Evolutionary conservation across 2,888 invertebrate genomes (phyloP).

Genomic region (Choristoneura rosaceana): DNA sequence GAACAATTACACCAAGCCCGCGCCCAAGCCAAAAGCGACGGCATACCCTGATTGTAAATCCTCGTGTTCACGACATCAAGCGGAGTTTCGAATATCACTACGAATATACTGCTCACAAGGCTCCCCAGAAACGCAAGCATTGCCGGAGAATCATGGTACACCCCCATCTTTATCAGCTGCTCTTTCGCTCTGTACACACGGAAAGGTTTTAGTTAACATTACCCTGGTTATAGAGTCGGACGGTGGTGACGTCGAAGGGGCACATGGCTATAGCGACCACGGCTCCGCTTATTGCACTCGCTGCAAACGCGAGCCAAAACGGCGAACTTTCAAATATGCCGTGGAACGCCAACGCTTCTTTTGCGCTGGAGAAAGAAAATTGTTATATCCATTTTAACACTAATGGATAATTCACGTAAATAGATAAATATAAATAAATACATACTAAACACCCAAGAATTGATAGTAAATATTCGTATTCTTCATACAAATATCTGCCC

Average conservation of each 20-base stretch:
- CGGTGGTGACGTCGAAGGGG: constrained; percentile 94
- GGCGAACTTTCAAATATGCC: constrained; percentile 65
- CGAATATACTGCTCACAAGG: constrained; percentile 90
- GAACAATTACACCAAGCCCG: constrained; percentile 5
- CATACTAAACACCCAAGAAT: no score
- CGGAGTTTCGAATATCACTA: constrained; percentile 92
- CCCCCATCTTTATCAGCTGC: constrained; percentile 59
- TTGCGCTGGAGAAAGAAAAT: constrained; percentile 62
- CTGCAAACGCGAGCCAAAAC: constrained; percentile 74
- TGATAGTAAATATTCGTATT: no score
- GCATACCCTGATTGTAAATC: constrained; percentile 93
- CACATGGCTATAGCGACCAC: constrained; percentile 91
- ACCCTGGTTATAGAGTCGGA: constrained; percentile 96
- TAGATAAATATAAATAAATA: no score
- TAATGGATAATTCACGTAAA: no score
- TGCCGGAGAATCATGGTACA: constrained; percentile 83
- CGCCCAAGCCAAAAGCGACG: constrained; percentile 16
- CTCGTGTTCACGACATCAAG: constrained; percentile 95
- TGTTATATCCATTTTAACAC: neutral
- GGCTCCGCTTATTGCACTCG: constrained; percentile 91
- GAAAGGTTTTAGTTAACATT: constrained; percentile 48
- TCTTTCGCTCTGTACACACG: constrained; percentile 70
- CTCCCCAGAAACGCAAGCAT: constrained; percentile 89
- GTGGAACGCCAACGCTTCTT: constrained; percentile 66
- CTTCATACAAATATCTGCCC: no score